phyloP scores from a whole-genome alignment of 2,113 vertebrate species.

The Cinclus mexicanus region DNA sequence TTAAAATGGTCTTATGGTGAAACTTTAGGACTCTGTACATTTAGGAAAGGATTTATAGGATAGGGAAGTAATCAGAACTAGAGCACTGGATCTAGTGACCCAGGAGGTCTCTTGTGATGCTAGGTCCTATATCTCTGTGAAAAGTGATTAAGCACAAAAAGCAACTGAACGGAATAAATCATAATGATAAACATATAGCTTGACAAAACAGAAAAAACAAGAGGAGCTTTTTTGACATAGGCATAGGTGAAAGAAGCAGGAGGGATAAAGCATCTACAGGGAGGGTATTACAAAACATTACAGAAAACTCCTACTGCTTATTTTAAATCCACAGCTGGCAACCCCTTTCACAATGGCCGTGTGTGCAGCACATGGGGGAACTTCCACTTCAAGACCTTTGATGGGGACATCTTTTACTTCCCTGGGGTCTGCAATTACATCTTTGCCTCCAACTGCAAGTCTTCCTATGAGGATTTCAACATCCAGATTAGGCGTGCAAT shows the following conservation, averaged over 20 bases:
- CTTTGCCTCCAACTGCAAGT: conserved; percentile 78
- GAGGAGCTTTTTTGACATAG: background rate
- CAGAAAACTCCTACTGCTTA: background rate
- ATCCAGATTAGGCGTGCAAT: conserved; percentile 79
- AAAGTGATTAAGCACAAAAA: background rate
- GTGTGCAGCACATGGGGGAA: conserved; percentile 92
- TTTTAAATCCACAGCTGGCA: conserved; percentile 70
- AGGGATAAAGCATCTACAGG: background rate
- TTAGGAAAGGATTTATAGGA: background rate
- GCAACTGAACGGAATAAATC: background rate
- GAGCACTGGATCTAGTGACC: background rate
- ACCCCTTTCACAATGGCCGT: conserved; percentile 74
- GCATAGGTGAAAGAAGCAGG: background rate
- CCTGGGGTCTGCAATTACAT: conserved; percentile 86
- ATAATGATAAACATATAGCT: background rate
- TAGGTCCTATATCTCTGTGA: background rate
- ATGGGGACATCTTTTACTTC: conserved; percentile 84
- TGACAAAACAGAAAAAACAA: background rate
- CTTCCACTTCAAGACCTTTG: conserved; percentile 89
- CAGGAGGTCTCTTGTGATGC: background rate
- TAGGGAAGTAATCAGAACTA: background rate
- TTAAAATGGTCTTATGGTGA: background rate
- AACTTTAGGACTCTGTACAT: background rate
- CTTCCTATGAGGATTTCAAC: conserved; percentile 83
- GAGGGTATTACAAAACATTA: background rate